Base-by-base conservation (phyloP, 1,140 invertebrate species). In the Portunus trituberculatus region DNA sequence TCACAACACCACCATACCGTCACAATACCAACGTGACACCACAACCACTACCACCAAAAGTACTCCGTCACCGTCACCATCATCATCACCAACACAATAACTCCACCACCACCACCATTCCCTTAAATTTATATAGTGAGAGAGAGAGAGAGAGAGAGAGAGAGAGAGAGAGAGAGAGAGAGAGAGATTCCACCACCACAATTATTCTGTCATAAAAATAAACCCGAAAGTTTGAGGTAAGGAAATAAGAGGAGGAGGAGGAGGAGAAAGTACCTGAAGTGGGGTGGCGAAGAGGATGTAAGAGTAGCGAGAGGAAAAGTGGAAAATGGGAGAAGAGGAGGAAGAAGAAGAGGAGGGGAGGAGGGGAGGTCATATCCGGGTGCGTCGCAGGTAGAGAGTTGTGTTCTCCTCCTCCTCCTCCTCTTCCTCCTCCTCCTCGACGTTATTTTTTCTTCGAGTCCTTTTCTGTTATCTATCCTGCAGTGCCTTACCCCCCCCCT, bases 361-460 rank as follows among this genome's bases (percentile, higher is more conserved):
- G 59, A 59, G 82, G 31, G 48, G 90, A 91, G 59, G 48, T 32
- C 48, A 82, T 48, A 91, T 67, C 48, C 90, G 90, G 59, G 39
- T 91, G 59, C 48, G 67, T n/a, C 67, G 31, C 90, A 67, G 59
- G 90, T 91, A 67, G 91, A 84, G 32, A 92, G 76, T 88, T 45
- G 12, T 31, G 4, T n/a, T n/a, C n/a, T 76, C 67, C 89, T 29
- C 48, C 48, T 59, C 20, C 48, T 31, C 89, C 31, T 46, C 31
- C 46, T n/a, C 46, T 6, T 29, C 28, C 89, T 59, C 89, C 16
- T 20, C 52, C 52, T 59, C 52, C 52, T 48, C 39, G 16, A 46
- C 48, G 45, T 59, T 28, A 46, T 48, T 29, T 59, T 29, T 52
- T 20, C 28, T 6, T 25, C 28, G 3, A 4, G 12, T 39, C 31